Conservation (phyloP, 2,888 invertebrate genomes). For the Augochlorella aurata region DNA sequence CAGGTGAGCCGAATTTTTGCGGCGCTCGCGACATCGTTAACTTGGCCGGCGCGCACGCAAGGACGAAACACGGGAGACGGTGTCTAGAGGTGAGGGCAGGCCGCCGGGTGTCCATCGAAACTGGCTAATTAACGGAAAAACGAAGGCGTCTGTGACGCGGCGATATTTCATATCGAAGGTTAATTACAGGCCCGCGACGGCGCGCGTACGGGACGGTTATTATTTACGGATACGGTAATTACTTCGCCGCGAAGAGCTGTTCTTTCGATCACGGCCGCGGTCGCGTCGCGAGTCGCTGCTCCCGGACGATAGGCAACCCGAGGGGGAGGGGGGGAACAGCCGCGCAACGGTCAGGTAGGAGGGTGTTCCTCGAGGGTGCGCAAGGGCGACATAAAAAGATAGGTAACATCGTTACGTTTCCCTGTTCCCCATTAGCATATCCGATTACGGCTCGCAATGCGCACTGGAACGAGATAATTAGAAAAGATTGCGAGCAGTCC, state of each 20-base stretch:
- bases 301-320: neutral
- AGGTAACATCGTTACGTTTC: constrained; percentile 62
- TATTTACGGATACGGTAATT: constrained; percentile 44
- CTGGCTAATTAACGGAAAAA: constrained; percentile 23
- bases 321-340: neutral
- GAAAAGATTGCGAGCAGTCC: constrained; percentile 68
- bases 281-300: constrained; percentile 15
- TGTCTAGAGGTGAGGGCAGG: too few species aligned
- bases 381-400: constrained; percentile 61
- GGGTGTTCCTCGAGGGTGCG: constrained; percentile 34
- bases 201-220: constrained; percentile 16
- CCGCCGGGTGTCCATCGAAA: neutral
- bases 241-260: constrained; percentile 13
- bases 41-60: neutral
- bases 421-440: constrained; percentile 69
- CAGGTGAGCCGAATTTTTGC: neutral
- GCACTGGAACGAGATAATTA: constrained; percentile 72
- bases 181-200: constrained; percentile 22
- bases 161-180: constrained; percentile 33
- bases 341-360: neutral
- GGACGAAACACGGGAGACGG: neutral
- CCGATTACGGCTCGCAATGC: constrained; percentile 67
- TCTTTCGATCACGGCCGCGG: constrained; percentile 19
- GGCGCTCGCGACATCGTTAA: neutral
- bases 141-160: neutral